Base-by-base conservation (phyloP, 2,113 vertebrate genomes). In the Lampris megalopsis region DNA sequence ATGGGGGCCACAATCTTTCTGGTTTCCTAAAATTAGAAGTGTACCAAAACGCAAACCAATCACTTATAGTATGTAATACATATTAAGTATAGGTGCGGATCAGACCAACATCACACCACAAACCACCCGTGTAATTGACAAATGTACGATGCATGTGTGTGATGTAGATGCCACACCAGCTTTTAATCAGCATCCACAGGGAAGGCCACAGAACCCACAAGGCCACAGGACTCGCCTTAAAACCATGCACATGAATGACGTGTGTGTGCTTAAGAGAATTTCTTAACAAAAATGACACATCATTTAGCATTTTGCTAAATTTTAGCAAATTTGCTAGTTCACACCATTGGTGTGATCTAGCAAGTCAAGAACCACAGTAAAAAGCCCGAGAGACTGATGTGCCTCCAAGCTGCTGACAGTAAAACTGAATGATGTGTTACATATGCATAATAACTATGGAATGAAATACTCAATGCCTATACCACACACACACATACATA, bases 1-100 rank as follows among this genome's bases (percentile, higher is more conserved):
- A 98, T 94, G 1, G 96, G 94, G 2, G 96, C 97, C 45, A 98
- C 96, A 0, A 94, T 95, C 80, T 91, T 95, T 81, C 95, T 88
- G 1, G 80, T 93, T 88, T 97, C 97, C 97, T 98, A 66, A 36
- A 24, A 68, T 76, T 38, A 10, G 2, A 66, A 13, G 53, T 40
- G 42, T 10, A 81, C 6, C 37, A 54, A 86, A 68, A 77, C 5
- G 40, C 41, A 68, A 41, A 40, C 50, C 37, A 57, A 37, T 59
- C 38, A 71, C 79, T 6, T 48, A 59, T 83, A 76, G 58, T 58
- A 49, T 67, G 40, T 50, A 50, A 77, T 66, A 9, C 37, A 50
- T 24, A 45, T 7, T 5, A 5, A 45, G 11, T 54, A 4, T 10
- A 11, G 37, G 54, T 47, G 53, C 38, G 63, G 58, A 38, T 43